These are phyloP conservation scores for Nycticorax nycticorax DNA, from an alignment of 2,113 vertebrate species.

Conservation along the genomic window DNA sequence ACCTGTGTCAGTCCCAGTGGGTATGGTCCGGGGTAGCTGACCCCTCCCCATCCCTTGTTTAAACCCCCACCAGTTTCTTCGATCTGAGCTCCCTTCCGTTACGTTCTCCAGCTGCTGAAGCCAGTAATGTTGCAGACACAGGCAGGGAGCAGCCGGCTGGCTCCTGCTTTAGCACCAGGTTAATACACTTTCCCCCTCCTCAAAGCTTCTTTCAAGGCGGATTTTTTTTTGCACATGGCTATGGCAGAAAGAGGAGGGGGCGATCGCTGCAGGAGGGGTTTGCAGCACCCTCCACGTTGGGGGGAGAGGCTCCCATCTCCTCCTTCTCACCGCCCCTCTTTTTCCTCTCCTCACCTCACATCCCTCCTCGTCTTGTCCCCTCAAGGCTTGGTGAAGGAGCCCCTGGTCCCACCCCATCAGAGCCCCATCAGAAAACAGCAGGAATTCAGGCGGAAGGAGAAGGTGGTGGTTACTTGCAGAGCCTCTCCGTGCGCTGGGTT, in stretches of 20 bases:
- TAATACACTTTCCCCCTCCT: neutral
- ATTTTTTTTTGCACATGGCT: neutral
- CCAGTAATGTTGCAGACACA: fast-evolving
- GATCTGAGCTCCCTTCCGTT: neutral
- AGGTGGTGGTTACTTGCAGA: neutral
- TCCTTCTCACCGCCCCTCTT: neutral
- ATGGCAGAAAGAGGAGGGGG: neutral
- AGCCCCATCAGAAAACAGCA: neutral
- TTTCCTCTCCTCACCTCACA: neutral
- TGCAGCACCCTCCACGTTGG: neutral
- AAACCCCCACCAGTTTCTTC: neutral
- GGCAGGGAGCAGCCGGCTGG: neutral
- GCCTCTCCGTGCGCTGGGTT: fast-evolving
- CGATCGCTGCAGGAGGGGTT: neutral
- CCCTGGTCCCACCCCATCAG: neutral
- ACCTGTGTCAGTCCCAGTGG: neutral
- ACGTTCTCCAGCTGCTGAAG: neutral
- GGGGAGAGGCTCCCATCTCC: neutral
- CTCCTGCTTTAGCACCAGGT: neutral
- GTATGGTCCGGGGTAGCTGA: neutral
- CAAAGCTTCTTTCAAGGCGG: neutral
- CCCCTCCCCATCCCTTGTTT: neutral
- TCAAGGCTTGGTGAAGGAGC: neutral
- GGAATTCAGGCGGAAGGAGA: neutral
- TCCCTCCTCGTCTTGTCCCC: neutral